A percentile compares a stretch with the other conserved stretches of the same genome.
These are phyloP conservation scores for Panthera uncia DNA, from an alignment of 2,113 vertebrate species.

Conservation along the genomic window DNA sequence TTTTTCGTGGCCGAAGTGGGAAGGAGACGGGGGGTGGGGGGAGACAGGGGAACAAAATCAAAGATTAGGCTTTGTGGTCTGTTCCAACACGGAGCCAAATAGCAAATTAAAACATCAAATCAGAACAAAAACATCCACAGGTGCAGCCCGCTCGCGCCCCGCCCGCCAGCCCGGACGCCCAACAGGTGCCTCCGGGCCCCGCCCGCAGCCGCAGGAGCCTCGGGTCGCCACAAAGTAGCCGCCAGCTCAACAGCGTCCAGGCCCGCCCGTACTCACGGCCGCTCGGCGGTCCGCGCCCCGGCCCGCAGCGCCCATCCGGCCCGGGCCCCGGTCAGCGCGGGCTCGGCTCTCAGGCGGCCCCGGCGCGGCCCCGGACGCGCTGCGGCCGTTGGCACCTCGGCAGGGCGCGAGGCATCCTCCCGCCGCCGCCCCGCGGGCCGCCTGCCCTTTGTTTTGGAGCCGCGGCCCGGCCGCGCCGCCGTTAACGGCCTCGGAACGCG, in stretches of 20 bases:
- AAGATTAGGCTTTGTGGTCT: background rate
- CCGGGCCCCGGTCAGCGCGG: slow-evolving; percentile 30
- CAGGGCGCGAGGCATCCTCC: slow-evolving; percentile 71
- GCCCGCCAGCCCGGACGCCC: slow-evolving; percentile 17
- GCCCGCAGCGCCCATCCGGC: slow-evolving; percentile 62
- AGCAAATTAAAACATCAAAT: background rate
- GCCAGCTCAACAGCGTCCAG: background rate
- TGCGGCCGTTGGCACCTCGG: slow-evolving; percentile 60
- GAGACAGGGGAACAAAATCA: background rate
- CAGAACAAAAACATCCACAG: background rate
- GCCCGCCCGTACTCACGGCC: slow-evolving; percentile 75
- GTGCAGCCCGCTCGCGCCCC: background rate
- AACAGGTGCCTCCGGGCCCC: slow-evolving; percentile 28
- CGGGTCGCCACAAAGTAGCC: background rate
- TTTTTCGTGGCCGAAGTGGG: background rate
- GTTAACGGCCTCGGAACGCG: slow-evolving; percentile 78
- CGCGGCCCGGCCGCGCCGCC: slow-evolving; percentile 73
- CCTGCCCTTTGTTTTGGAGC: slow-evolving; percentile 84
- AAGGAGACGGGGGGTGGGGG: background rate
- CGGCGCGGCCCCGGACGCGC: slow-evolving; percentile 37
- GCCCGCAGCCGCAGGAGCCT: background rate
- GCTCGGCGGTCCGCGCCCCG: slow-evolving; percentile 67
- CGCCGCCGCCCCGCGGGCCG: slow-evolving; percentile 61
- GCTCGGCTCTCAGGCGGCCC: slow-evolving; percentile 32
- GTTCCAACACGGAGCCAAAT: background rate